Evolutionary conservation across 1,140 invertebrate species (phyloP), one percentile per base, ranked within the genome.

Genomic region (Bombus balteatus): DNA sequence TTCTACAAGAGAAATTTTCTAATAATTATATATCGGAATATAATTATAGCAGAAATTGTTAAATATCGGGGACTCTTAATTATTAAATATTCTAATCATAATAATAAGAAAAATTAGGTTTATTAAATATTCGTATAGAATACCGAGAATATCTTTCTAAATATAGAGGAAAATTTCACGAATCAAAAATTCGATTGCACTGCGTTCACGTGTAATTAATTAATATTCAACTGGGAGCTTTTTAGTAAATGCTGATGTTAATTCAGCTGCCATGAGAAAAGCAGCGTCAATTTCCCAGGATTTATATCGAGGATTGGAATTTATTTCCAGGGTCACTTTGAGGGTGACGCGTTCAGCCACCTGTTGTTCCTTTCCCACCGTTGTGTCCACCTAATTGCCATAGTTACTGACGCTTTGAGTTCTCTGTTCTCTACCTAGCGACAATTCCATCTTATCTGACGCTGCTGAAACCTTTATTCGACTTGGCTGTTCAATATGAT

Each of bases 351-450:
- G 18, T 47, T 59, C 77, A 47, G 78, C 76, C 78, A 87, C 86
- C 86, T 85, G 86, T 85, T 85, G 78, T 77, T 77, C 34, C 18
- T 70, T 22, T 62, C 15, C 25, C 34, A 53, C 28, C 59, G 25
- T 6, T 25, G 9, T 43, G 32, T 22, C n/a, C 62, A n/a, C 32
- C 43, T 83, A 77, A 77, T 77, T 68, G 73, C 15, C 34, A 32
- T 13, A 15, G 34, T 71, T 66, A 57, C 59, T 2, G 43, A 18
- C 10, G 34, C 41, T 47, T 28, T 1, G 22, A 39, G 32, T 22
- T 22, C 34, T 39, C 25, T 39, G 25, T 25, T 70, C 68, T 34
- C 1, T 9, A 47, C n/a, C 28, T 10, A 12, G 6, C 41, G 12
- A 28, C 25, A 47, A 32, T 73, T 32, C 39, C 0, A 15, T 13